Evolutionary conservation across 2,888 invertebrate genomes (phyloP).

Genomic region (Ichneumoninae sp.): DNA sequence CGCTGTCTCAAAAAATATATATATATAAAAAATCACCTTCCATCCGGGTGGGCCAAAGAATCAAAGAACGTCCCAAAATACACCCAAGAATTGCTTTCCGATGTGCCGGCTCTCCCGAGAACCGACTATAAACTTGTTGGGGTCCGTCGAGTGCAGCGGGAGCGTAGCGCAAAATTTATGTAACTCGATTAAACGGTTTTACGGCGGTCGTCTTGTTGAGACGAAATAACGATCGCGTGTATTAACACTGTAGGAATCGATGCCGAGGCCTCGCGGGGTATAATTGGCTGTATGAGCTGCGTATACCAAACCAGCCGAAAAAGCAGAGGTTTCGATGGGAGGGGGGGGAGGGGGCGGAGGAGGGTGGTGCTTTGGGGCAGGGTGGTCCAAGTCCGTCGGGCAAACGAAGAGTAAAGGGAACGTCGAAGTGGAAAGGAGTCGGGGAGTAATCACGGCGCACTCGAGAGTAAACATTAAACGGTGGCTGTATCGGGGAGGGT

Average conservation of each 20-base stretch:
- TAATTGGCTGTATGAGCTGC: conserved; percentile 56
- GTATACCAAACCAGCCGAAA: conserved; percentile 22
- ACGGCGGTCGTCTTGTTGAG: conserved; percentile 53
- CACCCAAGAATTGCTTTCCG: neutral
- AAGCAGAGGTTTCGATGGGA: neutral
- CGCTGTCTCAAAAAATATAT: too few relatives aligned
- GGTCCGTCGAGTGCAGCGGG: conserved; percentile 8
- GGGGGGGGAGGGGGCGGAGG: neutral
- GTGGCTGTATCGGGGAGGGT: conserved; percentile 25
- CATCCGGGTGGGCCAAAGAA: too few relatives aligned
- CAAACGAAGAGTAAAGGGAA: conserved; percentile 38
- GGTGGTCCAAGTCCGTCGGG: conserved; percentile 16
- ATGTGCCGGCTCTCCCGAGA: conserved; percentile 5
- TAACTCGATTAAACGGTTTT: conserved; percentile 61
- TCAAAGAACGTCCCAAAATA: neutral
- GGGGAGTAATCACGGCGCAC: conserved; percentile 54
- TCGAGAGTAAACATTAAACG: conserved; percentile 62
- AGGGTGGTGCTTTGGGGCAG: neutral
- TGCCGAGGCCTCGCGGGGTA: conserved; percentile 2
- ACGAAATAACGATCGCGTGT: conserved; percentile 49
- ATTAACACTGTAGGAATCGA: conserved; percentile 46
- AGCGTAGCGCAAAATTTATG: conserved; percentile 50
- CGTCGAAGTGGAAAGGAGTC: conserved; percentile 45
- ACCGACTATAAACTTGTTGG: neutral
- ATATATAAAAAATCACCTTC: too few relatives aligned